Conservation (phyloP, 2,888 invertebrate genomes). For the Nephrotoma flavescens region DNA sequence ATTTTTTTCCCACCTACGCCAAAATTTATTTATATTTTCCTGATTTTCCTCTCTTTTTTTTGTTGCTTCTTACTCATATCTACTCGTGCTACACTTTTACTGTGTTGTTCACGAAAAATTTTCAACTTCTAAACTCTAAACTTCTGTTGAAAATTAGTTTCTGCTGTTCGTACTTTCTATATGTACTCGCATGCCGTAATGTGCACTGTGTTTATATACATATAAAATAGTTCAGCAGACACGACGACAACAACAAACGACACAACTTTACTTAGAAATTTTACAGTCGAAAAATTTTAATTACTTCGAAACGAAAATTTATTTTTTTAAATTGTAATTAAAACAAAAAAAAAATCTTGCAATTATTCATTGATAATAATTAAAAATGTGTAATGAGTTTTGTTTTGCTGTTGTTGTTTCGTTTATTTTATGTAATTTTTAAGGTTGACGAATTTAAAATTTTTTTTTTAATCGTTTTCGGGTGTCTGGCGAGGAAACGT, state of each 20-base stretch:
- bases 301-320: background rate
- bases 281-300: too few relatives aligned
- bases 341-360: background rate
- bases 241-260: too few relatives aligned
- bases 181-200: too few relatives aligned
- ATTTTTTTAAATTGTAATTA: background rate
- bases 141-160: too few relatives aligned
- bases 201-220: too few relatives aligned
- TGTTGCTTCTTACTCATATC: too few relatives aligned
- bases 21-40: background rate
- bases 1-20: background rate
- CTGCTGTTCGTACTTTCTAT: too few relatives aligned
- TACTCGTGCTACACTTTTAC: too few relatives aligned
- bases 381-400: background rate
- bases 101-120: too few relatives aligned
- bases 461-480: background rate
- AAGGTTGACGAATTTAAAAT: background rate
- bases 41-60: background rate
- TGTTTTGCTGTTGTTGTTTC: background rate
- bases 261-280: too few relatives aligned
- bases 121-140: too few relatives aligned
- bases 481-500: background rate
- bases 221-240: too few relatives aligned
- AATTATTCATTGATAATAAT: background rate
- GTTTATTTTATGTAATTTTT: background rate